Conservation (phyloP, 2,797 vertebrate species). For the Sebastes oblongus region DNA sequence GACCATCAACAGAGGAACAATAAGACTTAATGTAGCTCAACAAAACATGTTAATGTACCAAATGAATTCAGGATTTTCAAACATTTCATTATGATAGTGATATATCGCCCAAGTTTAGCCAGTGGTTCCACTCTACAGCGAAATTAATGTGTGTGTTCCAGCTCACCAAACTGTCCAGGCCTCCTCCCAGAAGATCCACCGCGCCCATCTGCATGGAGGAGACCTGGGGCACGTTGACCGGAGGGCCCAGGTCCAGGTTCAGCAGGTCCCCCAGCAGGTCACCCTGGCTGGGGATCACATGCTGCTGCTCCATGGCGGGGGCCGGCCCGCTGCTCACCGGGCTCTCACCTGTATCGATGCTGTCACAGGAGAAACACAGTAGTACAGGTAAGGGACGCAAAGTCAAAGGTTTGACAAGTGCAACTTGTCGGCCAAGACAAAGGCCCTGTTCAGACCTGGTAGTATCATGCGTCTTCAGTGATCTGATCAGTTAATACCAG, state of each 20-base stretch:
- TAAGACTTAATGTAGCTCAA: background rate
- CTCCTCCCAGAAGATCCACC: conserved; percentile 95
- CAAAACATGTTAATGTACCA: background rate
- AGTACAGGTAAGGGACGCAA: background rate
- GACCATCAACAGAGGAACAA: background rate
- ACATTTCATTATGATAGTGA: background rate
- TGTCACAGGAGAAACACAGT: conserved; percentile 48
- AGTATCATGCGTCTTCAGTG: accelerated
- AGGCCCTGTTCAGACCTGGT: too few relatives aligned
- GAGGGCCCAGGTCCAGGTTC: conserved; percentile 95
- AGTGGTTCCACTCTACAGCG: background rate
- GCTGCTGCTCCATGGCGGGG: conserved; percentile 88
- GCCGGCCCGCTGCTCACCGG: conserved; percentile 87
- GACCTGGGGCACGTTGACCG: conserved; percentile 94
- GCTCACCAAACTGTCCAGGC: conserved; percentile 95
- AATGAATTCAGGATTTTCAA: background rate
- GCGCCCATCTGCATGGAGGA: conserved; percentile 97
- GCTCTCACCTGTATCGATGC: conserved; percentile 94
- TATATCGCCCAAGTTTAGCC: background rate
- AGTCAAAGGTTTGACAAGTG: background rate
- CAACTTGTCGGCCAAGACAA: too few relatives aligned
- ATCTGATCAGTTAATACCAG: accelerated
- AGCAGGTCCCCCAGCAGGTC: conserved; percentile 96
- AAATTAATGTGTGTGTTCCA: background rate
- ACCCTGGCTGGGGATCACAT: conserved; percentile 95